Evolutionary conservation across 2,888 invertebrate species (phyloP), one percentile per base, ranked within the genome.

Genomic region (Microctonus brassicae): DNA sequence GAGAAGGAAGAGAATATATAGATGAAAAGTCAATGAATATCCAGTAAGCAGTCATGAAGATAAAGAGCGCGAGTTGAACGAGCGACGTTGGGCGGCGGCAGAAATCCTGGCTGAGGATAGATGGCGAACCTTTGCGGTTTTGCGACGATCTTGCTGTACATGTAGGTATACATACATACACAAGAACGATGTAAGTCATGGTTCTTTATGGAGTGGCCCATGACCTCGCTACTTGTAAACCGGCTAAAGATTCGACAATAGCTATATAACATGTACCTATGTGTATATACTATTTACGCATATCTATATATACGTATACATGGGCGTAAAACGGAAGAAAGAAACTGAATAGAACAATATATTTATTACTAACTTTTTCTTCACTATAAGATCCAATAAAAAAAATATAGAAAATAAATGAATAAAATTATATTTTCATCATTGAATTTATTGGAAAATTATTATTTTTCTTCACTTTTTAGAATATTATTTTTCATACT

Each of bases 211-310:
- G 83, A 79, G 77, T 80, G 81, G 77, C 85, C 82, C 80, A 76
- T 83, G 85, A 84, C 85, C 86, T 83, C 78, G 86, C 86, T 86
- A 86, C 86, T 86, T 86, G 86, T 84, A 83, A 85, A 86, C 81
- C 82, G 83, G 82, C 85, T 84, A 84, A 85, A 84, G 83, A 86
- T 86, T 85, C 84, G 82, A 81, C 83, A 86, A 85, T 86, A 84
- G 78, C 86, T 79, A 77, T 81, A 76, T 74, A 64, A n/a, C n/a
- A n/a, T n/a, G n/a, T n/a, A n/a, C n/a, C n/a, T n/a, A n/a, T n/a
- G n/a, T n/a, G n/a, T n/a, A n/a, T n/a, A n/a, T n/a, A n/a, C n/a
- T n/a, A n/a, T n/a, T n/a, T n/a, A n/a, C n/a, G n/a, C n/a, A n/a
- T n/a, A n/a, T n/a, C n/a, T n/a, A n/a, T n/a, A n/a, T n/a, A n/a